Evolutionary conservation across 2,797 vertebrate species (phyloP), one percentile per base, ranked within the genome.

Genomic region (Cossypha dichroa): DNA sequence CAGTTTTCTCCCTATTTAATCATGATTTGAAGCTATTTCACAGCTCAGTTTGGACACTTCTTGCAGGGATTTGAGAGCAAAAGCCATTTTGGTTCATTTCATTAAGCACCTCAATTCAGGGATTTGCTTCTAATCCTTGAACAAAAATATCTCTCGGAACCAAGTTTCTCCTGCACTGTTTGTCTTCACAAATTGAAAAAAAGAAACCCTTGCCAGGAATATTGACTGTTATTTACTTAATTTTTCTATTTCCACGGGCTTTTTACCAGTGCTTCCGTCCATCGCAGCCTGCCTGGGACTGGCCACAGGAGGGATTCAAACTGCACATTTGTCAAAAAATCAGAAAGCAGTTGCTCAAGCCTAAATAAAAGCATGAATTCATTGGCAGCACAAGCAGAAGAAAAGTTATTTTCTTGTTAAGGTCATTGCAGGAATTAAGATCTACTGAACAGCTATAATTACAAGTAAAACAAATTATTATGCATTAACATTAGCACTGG

Each of bases 281-380:
- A 20, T 80, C 0, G 2, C 79, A 92, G 91, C 79, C 79, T 96
- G 89, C 55, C 91, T 38, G 58, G 19, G 48, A 62, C 52, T 83
- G 96, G 69, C 95, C 95, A 96, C 96, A 95, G 91, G 95, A 96
- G 94, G 91, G 94, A 94, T 96, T 96, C 96, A 75, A 95, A 94
- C 66, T 60, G 95, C 89, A 84, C 13, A 49, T 51, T 85, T 68
- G 51, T 81, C 62, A 48, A 72, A 80, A 92, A 81, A 52, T 13
- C 52, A 56, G 77, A 88, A 74, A 49, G 25, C 5, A 41, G 36
- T 45, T 77, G 13, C 72, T 92, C 29, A 54, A 88, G 48, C 22
- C 25, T 48, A 69, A 80, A 66, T 40, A 68, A 83, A 94, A 85
- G 6, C 15, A 33, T 22, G 2, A 20, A 63, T 73, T 85, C 29